Evolutionary conservation across 2,797 vertebrate genomes (phyloP).

Genomic region (Bucorvus abyssinicus): DNA sequence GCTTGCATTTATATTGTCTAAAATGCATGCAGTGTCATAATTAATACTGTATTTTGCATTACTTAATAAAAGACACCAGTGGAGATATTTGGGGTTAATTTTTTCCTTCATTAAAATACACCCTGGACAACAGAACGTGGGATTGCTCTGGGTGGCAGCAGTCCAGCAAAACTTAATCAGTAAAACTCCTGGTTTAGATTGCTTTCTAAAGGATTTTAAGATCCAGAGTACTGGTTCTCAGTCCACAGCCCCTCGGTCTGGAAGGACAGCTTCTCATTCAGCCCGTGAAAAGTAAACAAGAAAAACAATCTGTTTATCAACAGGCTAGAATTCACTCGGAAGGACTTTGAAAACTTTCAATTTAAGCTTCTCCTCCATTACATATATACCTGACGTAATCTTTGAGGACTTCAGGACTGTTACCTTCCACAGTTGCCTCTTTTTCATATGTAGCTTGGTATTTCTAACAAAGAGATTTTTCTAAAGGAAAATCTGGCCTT

Average conservation of each 20-base stretch:
- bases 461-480: background rate
- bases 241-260: background rate
- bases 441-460: background rate
- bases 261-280: background rate
- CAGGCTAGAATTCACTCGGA: background rate
- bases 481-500: background rate
- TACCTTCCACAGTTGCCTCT: background rate
- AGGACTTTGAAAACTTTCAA: background rate
- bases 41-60: constrained; percentile 77
- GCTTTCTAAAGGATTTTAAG: background rate
- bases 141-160: background rate
- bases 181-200: background rate
- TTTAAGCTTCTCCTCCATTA: background rate
- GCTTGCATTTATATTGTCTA: constrained; percentile 74
- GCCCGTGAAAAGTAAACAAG: background rate
- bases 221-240: background rate
- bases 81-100: constrained; percentile 29
- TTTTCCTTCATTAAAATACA: constrained; percentile 2
- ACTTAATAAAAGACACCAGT: constrained; percentile 79
- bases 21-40: constrained; percentile 78
- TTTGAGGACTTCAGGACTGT: background rate
- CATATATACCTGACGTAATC: background rate
- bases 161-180: background rate
- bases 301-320: background rate
- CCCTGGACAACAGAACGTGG: background rate